Percentiles rank a stretch among this genome's conserved stretches.
phyloP scores from a whole-genome alignment of 2,797 vertebrate species.

The Neosalanx taihuensis region DNA sequence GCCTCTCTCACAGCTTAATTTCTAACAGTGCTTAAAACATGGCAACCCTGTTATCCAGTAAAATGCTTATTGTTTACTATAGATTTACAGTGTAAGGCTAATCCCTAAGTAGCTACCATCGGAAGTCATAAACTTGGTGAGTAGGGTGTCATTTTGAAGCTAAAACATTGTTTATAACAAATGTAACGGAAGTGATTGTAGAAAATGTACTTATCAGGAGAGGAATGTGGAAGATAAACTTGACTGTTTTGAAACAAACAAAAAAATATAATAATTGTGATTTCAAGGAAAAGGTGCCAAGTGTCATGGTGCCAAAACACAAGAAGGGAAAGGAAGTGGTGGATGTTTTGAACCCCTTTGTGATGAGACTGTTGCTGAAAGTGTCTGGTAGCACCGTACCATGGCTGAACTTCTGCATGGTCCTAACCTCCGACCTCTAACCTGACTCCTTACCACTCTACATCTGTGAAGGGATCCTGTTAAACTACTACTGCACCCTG shows the following conservation, averaged over 20 bases:
- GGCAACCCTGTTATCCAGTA: constrained; percentile 32
- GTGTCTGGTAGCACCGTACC: constrained; percentile 38
- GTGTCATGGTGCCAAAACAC: constrained; percentile 49
- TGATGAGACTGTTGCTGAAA: constrained; percentile 36
- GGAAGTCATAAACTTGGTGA: not conserved
- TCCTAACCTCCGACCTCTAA: constrained; percentile 44
- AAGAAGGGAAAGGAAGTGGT: constrained; percentile 34
- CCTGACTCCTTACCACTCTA: constrained; percentile 25
- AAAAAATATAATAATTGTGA: constrained; percentile 8
- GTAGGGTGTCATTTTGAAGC: constrained; percentile 11
- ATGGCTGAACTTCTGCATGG: constrained; percentile 68
- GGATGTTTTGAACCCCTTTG: constrained; percentile 24
- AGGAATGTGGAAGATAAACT: constrained; percentile 17
- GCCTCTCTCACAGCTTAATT: constrained; percentile 52
- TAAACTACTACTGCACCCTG: constrained; percentile 65
- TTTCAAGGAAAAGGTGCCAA: constrained; percentile 28
- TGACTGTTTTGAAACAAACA: constrained; percentile 15
- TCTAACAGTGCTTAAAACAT: constrained; percentile 54
- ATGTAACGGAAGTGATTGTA: constrained; percentile 26
- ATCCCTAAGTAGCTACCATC: not conserved
- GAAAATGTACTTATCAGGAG: constrained; percentile 45
- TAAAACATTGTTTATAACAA: constrained; percentile 33
- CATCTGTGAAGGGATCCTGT: constrained; percentile 62
- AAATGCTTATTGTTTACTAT: not conserved
- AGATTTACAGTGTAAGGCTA: not conserved